Evolutionary conservation across 2,888 invertebrate species (phyloP).

Genomic region (Lobophora halterata): DNA sequence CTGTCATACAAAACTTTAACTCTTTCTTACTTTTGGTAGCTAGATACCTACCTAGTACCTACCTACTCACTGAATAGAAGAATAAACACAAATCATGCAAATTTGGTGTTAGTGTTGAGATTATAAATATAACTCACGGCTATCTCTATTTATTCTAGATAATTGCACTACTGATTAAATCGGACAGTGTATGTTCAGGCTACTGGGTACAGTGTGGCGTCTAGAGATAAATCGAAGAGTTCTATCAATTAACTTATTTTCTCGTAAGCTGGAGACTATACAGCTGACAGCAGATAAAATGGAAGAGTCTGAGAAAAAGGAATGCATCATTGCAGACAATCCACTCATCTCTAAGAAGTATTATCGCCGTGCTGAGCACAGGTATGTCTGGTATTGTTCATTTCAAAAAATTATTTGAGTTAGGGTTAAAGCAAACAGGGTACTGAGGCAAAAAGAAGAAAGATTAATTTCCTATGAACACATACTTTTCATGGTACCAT

Average conservation of each 20-base stretch:
- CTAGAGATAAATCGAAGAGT: slow-evolving; percentile 32
- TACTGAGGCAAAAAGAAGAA: too few relatives aligned
- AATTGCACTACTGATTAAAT: slow-evolving; percentile 8
- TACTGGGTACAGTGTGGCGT: slow-evolving; percentile 14
- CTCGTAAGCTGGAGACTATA: slow-evolving; percentile 22
- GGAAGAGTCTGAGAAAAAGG: slow-evolving; percentile 47
- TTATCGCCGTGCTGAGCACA: slow-evolving; percentile 67
- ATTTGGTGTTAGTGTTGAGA: too few relatives aligned
- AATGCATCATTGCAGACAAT: slow-evolving; percentile 46
- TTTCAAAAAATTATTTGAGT: slow-evolving; percentile 11
- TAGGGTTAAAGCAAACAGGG: too few relatives aligned
- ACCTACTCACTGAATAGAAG: too few relatives aligned
- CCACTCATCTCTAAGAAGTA: slow-evolving; percentile 56
- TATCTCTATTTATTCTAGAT: slow-evolving; percentile 29
- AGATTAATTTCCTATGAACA: too few relatives aligned
- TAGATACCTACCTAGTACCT: too few relatives aligned
- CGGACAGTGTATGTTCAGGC: slow-evolving; percentile 27
- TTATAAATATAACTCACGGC: too few relatives aligned
- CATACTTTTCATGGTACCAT: too few relatives aligned
- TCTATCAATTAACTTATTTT: slow-evolving; percentile 27
- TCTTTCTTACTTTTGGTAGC: too few relatives aligned
- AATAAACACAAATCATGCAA: too few relatives aligned
- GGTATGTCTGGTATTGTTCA: slow-evolving; percentile 45
- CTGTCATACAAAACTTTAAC: too few relatives aligned
- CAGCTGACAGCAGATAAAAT: slow-evolving; percentile 35